These are phyloP conservation scores for Micromussa lordhowensis DNA, from an alignment of 92 coral and sea anemone species.

Conservation along the genomic window DNA sequence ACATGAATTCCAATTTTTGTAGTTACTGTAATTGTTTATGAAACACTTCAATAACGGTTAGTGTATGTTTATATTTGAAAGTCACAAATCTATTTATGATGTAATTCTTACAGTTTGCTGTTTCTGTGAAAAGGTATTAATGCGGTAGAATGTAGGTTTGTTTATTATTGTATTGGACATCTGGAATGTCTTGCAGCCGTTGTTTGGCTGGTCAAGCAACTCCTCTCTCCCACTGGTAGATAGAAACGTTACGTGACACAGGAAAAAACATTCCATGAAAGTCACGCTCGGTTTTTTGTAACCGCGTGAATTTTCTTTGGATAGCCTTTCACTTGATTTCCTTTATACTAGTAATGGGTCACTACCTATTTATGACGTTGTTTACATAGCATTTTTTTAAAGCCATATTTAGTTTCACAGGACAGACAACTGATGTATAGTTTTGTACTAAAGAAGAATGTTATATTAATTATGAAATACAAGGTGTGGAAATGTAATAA, in stretches of 20 bases:
- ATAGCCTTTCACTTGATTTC: neutral
- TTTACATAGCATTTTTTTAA: neutral
- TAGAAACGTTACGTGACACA: neutral
- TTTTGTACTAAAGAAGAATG: slow-evolving; percentile 27
- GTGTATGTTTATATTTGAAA: neutral
- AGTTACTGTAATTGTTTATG: neutral
- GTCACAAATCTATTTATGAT: slow-evolving; percentile 14
- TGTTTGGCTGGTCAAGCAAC: neutral
- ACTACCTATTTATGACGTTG: slow-evolving; percentile 28
- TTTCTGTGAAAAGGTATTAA: neutral
- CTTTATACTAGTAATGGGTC: neutral
- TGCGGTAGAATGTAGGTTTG: neutral
- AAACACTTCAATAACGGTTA: neutral
- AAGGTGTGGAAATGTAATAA: slow-evolving; percentile 20
- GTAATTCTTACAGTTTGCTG: neutral
- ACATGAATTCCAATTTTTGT: neutral
- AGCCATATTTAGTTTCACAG: slow-evolving; percentile 13
- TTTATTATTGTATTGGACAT: neutral
- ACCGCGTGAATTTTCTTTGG: neutral
- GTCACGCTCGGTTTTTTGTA: neutral
- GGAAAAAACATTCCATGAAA: neutral
- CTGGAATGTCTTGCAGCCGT: neutral
- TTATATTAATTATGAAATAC: slow-evolving; percentile 13
- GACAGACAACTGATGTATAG: slow-evolving; percentile 21
- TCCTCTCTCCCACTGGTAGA: neutral